These are phyloP conservation scores for Cranoglanis bouderius DNA, from an alignment of 2,113 vertebrate genomes.

Conservation along the genomic window DNA sequence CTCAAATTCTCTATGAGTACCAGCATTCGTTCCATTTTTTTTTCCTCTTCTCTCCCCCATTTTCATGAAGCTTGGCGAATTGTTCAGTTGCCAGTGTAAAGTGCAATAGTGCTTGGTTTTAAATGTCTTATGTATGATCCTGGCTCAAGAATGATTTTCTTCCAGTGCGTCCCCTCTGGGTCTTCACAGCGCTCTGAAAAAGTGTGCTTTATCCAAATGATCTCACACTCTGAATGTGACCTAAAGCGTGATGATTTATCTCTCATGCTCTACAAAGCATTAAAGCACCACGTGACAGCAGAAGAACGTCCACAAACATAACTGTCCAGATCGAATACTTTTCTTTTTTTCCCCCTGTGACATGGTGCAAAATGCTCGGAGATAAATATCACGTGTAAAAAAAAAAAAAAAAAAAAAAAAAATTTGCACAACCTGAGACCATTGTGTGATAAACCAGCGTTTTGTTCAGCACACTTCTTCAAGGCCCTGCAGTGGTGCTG, in stretches of 20 bases:
- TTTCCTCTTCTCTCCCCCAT: slow-evolving; percentile 43
- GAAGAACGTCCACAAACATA: background rate
- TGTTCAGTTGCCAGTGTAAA: slow-evolving; percentile 85
- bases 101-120: slow-evolving; percentile 98
- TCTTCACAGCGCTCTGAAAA: slow-evolving; percentile 46
- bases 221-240: background rate
- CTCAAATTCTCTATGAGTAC: slow-evolving; percentile 61
- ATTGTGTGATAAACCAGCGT: background rate
- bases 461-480: slow-evolving; percentile 11
- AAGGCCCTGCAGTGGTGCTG: slow-evolving; percentile 19
- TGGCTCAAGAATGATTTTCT: slow-evolving; percentile 20
- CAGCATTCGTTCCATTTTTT: slow-evolving; percentile 55
- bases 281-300: background rate
- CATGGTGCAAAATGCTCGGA: background rate
- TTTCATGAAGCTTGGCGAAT: slow-evolving; percentile 61
- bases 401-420: background rate
- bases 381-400: background rate
- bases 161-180: slow-evolving; percentile 58
- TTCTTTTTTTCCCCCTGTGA: background rate
- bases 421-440: background rate
- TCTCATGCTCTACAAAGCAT: background rate
- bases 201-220: slow-evolving; percentile 1
- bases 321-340: background rate
- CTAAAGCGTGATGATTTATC: background rate
- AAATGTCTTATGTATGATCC: slow-evolving; percentile 69